Evolutionary conservation across 2,888 invertebrate genomes (phyloP).

Genomic region (Bombyx huttoni): DNA sequence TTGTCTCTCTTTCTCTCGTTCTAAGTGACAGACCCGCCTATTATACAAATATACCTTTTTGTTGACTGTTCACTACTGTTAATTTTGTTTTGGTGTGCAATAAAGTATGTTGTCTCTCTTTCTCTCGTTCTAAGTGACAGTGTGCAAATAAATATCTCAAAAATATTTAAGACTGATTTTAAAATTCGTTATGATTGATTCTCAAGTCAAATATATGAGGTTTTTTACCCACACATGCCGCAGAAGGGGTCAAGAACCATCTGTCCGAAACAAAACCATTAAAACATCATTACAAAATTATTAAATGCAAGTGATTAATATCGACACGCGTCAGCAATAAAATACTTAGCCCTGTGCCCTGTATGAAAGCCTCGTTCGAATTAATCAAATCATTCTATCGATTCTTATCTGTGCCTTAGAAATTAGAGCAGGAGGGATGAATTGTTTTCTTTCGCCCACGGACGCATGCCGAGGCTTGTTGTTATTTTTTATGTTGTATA

Average conservation of each 20-base stretch:
- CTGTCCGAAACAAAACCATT: conserved; percentile 28
- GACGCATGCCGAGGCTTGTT: conserved; percentile 41
- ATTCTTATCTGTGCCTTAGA: conserved; percentile 53
- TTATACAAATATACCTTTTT: too few relatives aligned
- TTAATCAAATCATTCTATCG: conserved; percentile 65
- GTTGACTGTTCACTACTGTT: too few relatives aligned
- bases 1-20: too few relatives aligned
- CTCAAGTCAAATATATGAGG: too few relatives aligned
- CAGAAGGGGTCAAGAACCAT: conserved; percentile 7
- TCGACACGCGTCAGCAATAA: conserved; percentile 68
- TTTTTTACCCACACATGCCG: conserved; percentile 2
- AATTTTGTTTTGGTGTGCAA: too few relatives aligned
- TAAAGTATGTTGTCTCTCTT: too few relatives aligned
- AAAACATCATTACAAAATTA: conserved; percentile 56
- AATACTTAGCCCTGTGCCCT: conserved; percentile 57
- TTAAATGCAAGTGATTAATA: conserved; percentile 60
- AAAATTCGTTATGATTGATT: too few relatives aligned
- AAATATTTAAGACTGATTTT: too few relatives aligned
- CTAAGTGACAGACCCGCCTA: too few relatives aligned
- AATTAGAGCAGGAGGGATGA: conserved; percentile 67
- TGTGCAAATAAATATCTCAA: too few relatives aligned
- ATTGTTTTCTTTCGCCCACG: conserved; percentile 71
- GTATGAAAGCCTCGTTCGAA: conserved; percentile 55
- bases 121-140: too few relatives aligned
- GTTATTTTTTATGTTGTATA: conserved; percentile 48